Evolutionary conservation across 2,888 invertebrate genomes (phyloP).

Genomic region (Aphodius sticticus): DNA sequence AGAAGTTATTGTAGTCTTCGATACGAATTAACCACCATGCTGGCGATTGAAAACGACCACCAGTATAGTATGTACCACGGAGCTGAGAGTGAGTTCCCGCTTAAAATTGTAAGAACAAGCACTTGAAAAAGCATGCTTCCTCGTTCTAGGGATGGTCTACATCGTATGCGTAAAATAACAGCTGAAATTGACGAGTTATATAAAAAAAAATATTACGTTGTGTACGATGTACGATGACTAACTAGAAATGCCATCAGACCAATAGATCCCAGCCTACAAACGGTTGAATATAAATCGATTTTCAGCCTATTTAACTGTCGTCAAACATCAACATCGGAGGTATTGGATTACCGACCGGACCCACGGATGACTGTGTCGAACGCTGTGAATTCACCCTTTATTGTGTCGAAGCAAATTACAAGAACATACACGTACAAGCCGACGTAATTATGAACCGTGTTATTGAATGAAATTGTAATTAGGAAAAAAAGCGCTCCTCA

Average conservation of each 20-base stretch:
- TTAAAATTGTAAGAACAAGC: too few relatives aligned
- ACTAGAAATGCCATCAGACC: neutral
- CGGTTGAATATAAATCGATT: neutral
- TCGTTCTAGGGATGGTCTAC: too few relatives aligned
- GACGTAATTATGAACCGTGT: constrained; percentile 4
- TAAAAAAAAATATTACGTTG: neutral
- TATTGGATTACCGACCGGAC: neutral
- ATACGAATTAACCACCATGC: too few relatives aligned
- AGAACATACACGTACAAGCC: neutral
- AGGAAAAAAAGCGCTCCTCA: neutral
- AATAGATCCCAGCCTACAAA: neutral
- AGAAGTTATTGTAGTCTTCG: too few relatives aligned
- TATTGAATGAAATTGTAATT: constrained; percentile 4
- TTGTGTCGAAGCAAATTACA: neutral
- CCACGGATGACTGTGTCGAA: neutral
- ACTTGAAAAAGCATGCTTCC: too few relatives aligned
- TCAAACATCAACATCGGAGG: neutral
- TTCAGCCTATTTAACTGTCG: neutral
- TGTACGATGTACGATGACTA: neutral
- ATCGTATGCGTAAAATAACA: neutral
- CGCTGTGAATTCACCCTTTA: neutral
- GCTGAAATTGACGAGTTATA: neutral
- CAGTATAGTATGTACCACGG: too few relatives aligned
- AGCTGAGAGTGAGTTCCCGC: too few relatives aligned
- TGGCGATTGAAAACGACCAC: too few relatives aligned